Percentiles rank a stretch among this genome's conserved stretches.
Evolutionary conservation across 1,140 invertebrate genomes (phyloP).

Genomic region (Luehdorfia chinensis): DNA sequence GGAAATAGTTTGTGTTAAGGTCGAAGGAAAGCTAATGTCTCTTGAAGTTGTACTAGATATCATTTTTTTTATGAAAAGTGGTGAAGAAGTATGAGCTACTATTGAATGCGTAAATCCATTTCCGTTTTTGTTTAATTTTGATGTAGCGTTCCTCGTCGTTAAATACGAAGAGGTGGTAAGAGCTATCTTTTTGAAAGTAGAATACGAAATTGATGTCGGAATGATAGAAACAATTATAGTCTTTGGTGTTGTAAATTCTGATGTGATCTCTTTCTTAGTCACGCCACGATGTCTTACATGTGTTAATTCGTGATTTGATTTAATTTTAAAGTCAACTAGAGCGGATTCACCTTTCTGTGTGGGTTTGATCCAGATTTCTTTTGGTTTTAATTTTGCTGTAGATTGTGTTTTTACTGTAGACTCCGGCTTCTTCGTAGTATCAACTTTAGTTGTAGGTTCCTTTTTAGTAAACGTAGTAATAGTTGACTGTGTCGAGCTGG

Average conservation of each 20-base stretch:
- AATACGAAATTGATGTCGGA: constrained; percentile 65
- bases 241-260: constrained; percentile 57
- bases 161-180: constrained; percentile 52
- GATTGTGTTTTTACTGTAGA: constrained; percentile 38
- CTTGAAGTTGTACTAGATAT: constrained; percentile 24
- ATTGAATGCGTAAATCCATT: constrained; percentile 46
- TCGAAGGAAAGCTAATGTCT: constrained; percentile 25
- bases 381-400: constrained; percentile 54
- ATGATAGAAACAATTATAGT: constrained; percentile 72
- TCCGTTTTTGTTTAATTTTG: constrained; percentile 36
- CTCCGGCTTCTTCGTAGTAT: constrained; percentile 31
- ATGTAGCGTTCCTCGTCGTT: constrained; percentile 36
- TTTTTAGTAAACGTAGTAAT: constrained; percentile 22
- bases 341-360: constrained; percentile 66
- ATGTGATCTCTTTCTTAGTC: constrained; percentile 46
- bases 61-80: constrained; percentile 41
- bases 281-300: constrained; percentile 36
- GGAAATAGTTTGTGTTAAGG: constrained; percentile 20
- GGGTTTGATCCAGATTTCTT: constrained; percentile 71
- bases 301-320: constrained; percentile 36
- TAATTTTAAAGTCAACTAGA: constrained; percentile 46
- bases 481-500: constrained; percentile 22
- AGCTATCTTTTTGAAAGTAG: constrained; percentile 64
- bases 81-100: constrained; percentile 36
- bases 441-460: constrained; percentile 28